phyloP scores from a whole-genome alignment of 92 coral and sea anemone genomes.

The Ricordea florida region DNA sequence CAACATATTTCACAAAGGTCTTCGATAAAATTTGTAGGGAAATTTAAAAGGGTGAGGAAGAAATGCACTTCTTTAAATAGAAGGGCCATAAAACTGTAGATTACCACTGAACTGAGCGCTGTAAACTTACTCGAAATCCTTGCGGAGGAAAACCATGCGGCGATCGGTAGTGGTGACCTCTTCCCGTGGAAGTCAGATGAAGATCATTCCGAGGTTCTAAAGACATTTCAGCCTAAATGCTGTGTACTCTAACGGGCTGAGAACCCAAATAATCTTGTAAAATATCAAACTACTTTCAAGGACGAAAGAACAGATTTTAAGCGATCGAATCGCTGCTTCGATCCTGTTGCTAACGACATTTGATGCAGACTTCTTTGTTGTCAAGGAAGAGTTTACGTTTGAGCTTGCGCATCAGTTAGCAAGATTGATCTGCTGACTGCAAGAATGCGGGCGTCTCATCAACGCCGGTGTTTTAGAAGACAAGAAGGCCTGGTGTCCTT shows the following conservation, averaged over 20 bases:
- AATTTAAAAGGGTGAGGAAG: too few species aligned
- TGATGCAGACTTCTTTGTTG: conserved; percentile 6
- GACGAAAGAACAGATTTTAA: too few species aligned
- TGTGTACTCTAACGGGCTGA: not conserved
- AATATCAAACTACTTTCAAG: too few species aligned
- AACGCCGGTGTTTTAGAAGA: too few species aligned
- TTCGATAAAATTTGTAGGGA: too few species aligned
- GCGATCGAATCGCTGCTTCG: too few species aligned
- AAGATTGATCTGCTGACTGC: conserved; percentile 9
- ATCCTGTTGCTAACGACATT: conserved; percentile 1
- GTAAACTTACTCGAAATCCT: conserved; percentile 70
- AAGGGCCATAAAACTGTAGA: too few species aligned
- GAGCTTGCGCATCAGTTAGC: conserved; percentile 16
- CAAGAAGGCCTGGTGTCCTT: too few species aligned
- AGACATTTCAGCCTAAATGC: conserved; percentile 40
- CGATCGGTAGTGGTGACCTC: conserved; percentile 66
- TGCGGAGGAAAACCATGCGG: conserved; percentile 73
- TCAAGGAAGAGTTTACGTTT: conserved; percentile 17
- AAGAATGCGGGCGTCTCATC: not conserved
- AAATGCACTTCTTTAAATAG: too few species aligned
- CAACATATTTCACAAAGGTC: too few species aligned
- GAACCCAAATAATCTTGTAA: too few species aligned
- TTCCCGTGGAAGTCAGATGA: conserved; percentile 81
- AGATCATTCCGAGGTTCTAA: conserved; percentile 74
- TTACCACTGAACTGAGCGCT: too few species aligned